Evolutionary conservation across 2,113 vertebrate genomes (phyloP).

Genomic region (Rhinopomastus cyanomelas): DNA sequence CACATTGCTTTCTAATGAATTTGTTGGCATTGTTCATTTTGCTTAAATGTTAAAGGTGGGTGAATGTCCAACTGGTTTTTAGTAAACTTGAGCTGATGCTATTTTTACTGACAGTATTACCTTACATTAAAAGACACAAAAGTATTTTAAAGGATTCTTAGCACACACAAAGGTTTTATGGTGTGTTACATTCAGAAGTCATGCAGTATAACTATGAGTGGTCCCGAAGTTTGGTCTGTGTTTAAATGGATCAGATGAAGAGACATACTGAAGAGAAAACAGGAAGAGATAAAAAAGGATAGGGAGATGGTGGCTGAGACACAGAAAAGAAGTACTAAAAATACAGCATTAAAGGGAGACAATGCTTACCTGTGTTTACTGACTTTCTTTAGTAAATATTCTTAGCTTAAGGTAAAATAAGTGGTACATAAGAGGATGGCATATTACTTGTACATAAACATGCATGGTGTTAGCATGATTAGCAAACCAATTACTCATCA

Average conservation of each 20-base stretch:
- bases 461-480: background rate
- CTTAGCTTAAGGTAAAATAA: background rate
- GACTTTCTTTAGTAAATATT: background rate
- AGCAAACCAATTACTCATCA: background rate
- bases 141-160: background rate
- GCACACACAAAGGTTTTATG: background rate
- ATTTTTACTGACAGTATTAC: background rate
- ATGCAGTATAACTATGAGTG: background rate
- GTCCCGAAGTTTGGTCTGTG: background rate
- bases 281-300: background rate
- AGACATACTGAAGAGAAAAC: background rate
- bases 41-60: slow-evolving; percentile 12
- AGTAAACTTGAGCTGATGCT: background rate
- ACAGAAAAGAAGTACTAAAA: background rate
- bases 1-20: slow-evolving; percentile 56
- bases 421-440: background rate
- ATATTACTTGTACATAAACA: background rate
- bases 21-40: slow-evolving; percentile 66
- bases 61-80: slow-evolving; percentile 40
- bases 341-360: accelerated
- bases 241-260: background rate
- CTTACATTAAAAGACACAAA: background rate
- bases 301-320: background rate
- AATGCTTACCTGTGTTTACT: background rate
- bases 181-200: background rate